These are phyloP conservation scores for Bombus balteatus DNA, from an alignment of 1,140 invertebrate species.

Conservation along the genomic window DNA sequence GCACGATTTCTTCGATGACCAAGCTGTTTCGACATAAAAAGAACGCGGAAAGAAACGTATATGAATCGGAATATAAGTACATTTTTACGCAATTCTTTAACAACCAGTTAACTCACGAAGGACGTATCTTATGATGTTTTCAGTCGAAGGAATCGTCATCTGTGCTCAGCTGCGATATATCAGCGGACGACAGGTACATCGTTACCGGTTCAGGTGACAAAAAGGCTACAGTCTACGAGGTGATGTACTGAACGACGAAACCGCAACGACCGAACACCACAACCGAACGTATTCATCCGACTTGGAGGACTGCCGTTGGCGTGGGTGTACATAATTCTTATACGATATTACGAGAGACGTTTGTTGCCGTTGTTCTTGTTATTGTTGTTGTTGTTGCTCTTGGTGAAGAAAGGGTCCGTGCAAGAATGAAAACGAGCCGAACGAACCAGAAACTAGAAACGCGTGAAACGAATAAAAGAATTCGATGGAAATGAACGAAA, in stretches of 20 bases:
- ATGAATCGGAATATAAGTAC: not conserved
- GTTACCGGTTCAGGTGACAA: constrained; percentile 99
- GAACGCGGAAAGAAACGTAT: not conserved
- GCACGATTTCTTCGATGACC: not conserved
- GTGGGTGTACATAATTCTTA: constrained; percentile 36
- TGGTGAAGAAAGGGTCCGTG: constrained; percentile 37
- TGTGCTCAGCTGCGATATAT: constrained; percentile 99
- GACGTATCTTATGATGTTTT: constrained; percentile 78
- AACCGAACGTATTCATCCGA: constrained; percentile 7
- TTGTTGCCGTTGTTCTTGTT: constrained; percentile 63
- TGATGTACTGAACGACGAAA: constrained; percentile 90
- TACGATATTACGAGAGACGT: constrained; percentile 47
- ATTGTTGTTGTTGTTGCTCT: constrained; percentile 64
- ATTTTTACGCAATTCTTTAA: not conserved
- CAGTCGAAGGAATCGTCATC: constrained; percentile 99
- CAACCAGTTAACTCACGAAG: not conserved
- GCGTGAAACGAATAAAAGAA: not conserved
- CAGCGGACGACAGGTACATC: constrained; percentile 99
- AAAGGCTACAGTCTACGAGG: constrained; percentile 99
- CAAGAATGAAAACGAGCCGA: constrained; percentile 25
- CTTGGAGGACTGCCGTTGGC: not conserved
- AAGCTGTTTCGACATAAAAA: not conserved
- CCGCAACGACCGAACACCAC: constrained; percentile 20
- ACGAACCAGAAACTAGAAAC: not conserved
- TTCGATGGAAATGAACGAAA: not conserved